Conservation (phyloP, 2,888 invertebrate species). For the Conistra vaccinii region DNA sequence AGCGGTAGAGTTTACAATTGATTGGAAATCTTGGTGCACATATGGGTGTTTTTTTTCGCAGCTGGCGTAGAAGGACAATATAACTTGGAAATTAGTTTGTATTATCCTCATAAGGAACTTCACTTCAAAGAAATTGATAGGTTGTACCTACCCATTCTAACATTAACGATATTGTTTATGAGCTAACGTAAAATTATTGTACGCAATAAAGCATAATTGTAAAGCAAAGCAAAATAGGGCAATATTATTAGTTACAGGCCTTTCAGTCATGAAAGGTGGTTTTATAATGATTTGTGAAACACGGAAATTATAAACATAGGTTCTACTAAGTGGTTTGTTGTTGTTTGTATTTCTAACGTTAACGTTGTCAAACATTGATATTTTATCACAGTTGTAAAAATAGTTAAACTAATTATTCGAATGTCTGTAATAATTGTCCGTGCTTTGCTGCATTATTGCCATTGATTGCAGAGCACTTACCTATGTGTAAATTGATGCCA, state of each 20-base stretch:
- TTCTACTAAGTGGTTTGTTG: background rate
- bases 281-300: background rate
- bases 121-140: background rate
- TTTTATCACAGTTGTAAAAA: background rate
- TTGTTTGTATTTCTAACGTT: background rate
- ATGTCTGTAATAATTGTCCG: too few species aligned
- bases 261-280: background rate
- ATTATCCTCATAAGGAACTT: background rate
- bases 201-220: background rate
- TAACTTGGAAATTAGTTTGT: background rate
- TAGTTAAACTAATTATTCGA: background rate
- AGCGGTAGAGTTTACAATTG: slow-evolving; percentile 2
- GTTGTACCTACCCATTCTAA: background rate
- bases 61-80: background rate
- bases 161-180: background rate
- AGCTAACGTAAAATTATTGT: background rate
- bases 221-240: too few species aligned
- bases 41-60: background rate
- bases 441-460: background rate
- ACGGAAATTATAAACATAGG: background rate
- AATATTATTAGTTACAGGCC: too few species aligned
- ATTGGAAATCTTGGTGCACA: slow-evolving; percentile 16
- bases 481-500: background rate
- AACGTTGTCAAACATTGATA: background rate
- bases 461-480: background rate